These are phyloP conservation scores for Calephelis nemesis DNA, from an alignment of 1,140 invertebrate species.

Conservation along the genomic window DNA sequence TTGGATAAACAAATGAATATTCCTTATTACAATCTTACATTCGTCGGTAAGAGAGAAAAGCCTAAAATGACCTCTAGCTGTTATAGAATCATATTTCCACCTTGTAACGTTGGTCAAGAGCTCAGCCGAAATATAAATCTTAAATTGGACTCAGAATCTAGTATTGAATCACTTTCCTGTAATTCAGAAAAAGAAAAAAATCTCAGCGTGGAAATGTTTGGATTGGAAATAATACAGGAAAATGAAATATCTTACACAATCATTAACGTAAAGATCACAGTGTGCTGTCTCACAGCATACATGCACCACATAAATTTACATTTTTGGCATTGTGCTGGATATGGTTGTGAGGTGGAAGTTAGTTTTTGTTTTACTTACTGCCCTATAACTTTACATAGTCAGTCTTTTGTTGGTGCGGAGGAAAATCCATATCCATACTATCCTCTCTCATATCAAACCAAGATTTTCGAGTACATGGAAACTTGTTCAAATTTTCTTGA, in stretches of 20 bases:
- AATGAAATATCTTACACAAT: constrained; percentile 36
- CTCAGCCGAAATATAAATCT: constrained; percentile 41
- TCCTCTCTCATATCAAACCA: constrained; percentile 44
- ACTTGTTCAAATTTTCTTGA: constrained; percentile 54
- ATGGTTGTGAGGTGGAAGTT: constrained; percentile 58
- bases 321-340: constrained; percentile 54
- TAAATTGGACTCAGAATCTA: constrained; percentile 48
- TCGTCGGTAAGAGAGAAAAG: constrained; percentile 52
- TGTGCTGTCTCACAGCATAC: constrained; percentile 40
- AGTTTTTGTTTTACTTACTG: constrained; percentile 64
- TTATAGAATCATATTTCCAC: constrained; percentile 58
- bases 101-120: constrained; percentile 41
- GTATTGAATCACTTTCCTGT: constrained; percentile 47
- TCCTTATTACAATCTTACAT: constrained; percentile 64
- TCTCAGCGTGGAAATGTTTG: constrained; percentile 45
- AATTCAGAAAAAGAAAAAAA: constrained; percentile 48
- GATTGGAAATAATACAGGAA: constrained; percentile 32
- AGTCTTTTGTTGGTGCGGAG: constrained; percentile 36
- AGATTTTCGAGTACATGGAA: constrained; percentile 58
- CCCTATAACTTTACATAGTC: constrained; percentile 57
- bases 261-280: constrained; percentile 45
- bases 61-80: constrained; percentile 49
- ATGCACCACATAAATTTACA: constrained; percentile 40
- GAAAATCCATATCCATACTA: constrained; percentile 65
- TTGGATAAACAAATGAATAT: constrained; percentile 59